Base-by-base conservation (phyloP, 2,113 vertebrate species). In the Phasianus colchicus region DNA sequence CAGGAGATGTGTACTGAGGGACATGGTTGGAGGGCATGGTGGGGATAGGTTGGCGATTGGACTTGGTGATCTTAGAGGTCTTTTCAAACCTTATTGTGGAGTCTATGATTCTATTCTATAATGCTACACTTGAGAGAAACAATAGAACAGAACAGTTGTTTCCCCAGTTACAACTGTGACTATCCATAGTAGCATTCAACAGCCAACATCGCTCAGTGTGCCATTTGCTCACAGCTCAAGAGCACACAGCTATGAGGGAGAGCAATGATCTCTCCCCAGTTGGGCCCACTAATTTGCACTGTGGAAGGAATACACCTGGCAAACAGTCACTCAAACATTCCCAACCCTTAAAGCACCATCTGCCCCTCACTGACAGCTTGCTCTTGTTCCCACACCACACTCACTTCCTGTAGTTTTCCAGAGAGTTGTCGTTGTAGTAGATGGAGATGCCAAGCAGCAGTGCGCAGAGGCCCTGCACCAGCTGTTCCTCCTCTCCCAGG, bases 381-480 rank as follows among this genome's bases (percentile, higher is more conserved):
- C 18, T 60, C 14, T 21, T 20, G 4, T 3, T 55, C 18, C 45
- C 58, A 5, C 15, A 6, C 4, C 61, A 21, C 69, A 97, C 98
- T 96, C 98, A 99, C 99, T 99, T 99, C 87, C 98, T 98, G 74
- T 98, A 99, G 95, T 98, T 99, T 96, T 99, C 99, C 54, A 99
- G 98, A 4, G 99, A 99, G 95, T 99, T 99, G 97, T 99, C 99
- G 2, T 99, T 99, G 97, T 99, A 99, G 96, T 98, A 99, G 97
- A 99, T 99, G 50, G 99, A 99, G 96, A 99, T 99, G 67, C 99
- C 99, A 71, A 99, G 98, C 48, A 99, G 86, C 60, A 99, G 98
- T 0, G 99, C 99, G 90, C 99, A 99, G 42, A 99, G 96, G 76
- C 99, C 99, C 97, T 99, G 99, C 36, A 99, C 99, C 27, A 99